These are phyloP conservation scores for Melanchra persicariae DNA, from an alignment of 2,888 invertebrate genomes.

Conservation along the genomic window DNA sequence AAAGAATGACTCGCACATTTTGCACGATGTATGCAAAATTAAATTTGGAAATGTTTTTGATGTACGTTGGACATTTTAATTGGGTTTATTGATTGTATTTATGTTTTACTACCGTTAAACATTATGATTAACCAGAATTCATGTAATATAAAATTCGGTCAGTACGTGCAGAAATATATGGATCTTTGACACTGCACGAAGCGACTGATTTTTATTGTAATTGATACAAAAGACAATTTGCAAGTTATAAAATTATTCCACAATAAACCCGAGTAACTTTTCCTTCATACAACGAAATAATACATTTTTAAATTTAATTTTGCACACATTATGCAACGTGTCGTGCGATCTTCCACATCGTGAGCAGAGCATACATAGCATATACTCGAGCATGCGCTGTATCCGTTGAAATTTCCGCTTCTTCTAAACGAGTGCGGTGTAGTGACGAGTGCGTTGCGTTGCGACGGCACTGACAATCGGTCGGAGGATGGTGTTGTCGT, in stretches of 20 bases:
- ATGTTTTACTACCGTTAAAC: background rate
- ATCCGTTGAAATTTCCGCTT: constrained; percentile 89
- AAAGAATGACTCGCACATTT: background rate
- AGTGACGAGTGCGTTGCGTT: constrained; percentile 72
- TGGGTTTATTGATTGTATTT: background rate
- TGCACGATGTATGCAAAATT: constrained; percentile 31
- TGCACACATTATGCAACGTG: background rate
- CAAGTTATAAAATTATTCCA: background rate
- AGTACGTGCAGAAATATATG: background rate
- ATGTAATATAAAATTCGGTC: background rate
- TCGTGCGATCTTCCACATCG: constrained; percentile 2
- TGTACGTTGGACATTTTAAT: background rate
- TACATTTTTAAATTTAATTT: constrained; percentile 13
- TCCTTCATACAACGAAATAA: background rate
- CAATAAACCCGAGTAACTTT: background rate
- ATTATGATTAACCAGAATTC: background rate
- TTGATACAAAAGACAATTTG: background rate
- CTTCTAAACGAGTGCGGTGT: constrained; percentile 76
- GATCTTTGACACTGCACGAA: background rate
- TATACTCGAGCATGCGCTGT: constrained; percentile 89
- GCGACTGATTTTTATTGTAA: background rate
- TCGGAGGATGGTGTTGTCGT: constrained; percentile 89
- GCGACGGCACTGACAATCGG: constrained; percentile 84
- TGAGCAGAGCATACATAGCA: constrained; percentile 69
- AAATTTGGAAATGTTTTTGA: background rate